Base-by-base conservation (phyloP, 2,888 invertebrate genomes). In the Nebria brevicollis region DNA sequence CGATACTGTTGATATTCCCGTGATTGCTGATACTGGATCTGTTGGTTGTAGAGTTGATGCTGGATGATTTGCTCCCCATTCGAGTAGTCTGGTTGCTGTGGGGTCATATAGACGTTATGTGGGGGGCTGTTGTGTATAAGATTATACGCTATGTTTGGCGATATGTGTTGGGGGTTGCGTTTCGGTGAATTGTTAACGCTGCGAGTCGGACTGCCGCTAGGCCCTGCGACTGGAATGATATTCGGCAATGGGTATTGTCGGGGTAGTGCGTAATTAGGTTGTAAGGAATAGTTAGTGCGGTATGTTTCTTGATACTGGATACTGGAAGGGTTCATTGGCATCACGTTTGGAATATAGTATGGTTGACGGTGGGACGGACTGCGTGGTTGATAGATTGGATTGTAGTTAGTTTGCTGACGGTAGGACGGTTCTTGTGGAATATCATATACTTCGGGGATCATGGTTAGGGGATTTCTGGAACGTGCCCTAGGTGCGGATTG, bases 251-350 rank as follows among this genome's bases (percentile, higher is more conserved):
- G 73, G 79, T 87, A 87, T 34, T 86, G 85, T 34, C 84, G 77
- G 20, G 82, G 82, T n/a, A 85, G 84, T 3, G 85, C 82, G 78
- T 87, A 87, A 2, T 84, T 83, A 5, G 86, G 84, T 81, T 86
- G 87, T 77, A 83, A 85, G 42, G 84, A 83, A 82, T 87, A 88
- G 85, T 87, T 85, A 0, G 87, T 86, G 75, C 86, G 86, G n/a
- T 88, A 83, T 10, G 87, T 87, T 83, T 88, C 87, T 77, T 88
- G 88, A 77, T 88, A 88, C 75, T 88, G 88, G 88, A 77, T 88
- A 88, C 75, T 88, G 88, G 84, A 87, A 83, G n/a, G 86, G 10
- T 86, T 84, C 75, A 87, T 87, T 15, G 85, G 83, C 20, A 83
- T 10, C 75, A 79, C 15, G 83, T 82, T 79, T 77, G 79, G 68